A percentile compares a stretch with the other conserved stretches of the same genome.
Conservation (phyloP, 2,888 invertebrate genomes). For the Lasioglossum calceatum region DNA sequence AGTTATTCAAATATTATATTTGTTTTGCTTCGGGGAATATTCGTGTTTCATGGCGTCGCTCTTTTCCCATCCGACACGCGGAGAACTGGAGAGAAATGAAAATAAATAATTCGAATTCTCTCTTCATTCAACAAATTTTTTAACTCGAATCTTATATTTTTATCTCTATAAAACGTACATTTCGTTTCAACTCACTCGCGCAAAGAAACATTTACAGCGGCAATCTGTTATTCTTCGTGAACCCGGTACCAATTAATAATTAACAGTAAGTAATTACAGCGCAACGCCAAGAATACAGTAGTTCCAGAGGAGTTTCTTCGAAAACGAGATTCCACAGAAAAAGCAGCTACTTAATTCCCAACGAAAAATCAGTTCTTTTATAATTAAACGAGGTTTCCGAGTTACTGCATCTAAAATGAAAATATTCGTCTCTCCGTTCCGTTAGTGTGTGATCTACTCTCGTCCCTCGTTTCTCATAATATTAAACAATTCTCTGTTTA, state of each 20-base stretch:
- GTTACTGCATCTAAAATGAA: neutral
- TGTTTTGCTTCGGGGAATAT: neutral
- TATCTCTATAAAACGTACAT: neutral
- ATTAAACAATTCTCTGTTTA: slow-evolving; percentile 2
- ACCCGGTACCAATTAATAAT: neutral
- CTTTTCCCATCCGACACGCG: neutral
- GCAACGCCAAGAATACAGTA: neutral
- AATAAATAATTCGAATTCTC: neutral
- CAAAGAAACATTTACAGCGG: neutral
- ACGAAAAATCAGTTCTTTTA: slow-evolving; percentile 1
- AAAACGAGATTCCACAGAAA: neutral
- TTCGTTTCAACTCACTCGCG: neutral
- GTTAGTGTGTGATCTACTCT: neutral
- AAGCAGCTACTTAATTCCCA: neutral
- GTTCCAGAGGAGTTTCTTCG: neutral
- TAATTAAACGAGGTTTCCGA: slow-evolving; percentile 6
- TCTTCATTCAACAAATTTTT: neutral
- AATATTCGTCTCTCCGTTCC: neutral
- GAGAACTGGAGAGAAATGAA: neutral
- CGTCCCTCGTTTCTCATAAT: neutral
- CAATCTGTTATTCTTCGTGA: neutral
- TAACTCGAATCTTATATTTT: too few relatives aligned
- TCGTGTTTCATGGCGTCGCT: neutral
- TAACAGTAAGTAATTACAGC: slow-evolving; percentile 3
- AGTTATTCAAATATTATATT: neutral